Conservation (phyloP, 2,113 vertebrate genomes). For the Elephantulus edwardii region DNA sequence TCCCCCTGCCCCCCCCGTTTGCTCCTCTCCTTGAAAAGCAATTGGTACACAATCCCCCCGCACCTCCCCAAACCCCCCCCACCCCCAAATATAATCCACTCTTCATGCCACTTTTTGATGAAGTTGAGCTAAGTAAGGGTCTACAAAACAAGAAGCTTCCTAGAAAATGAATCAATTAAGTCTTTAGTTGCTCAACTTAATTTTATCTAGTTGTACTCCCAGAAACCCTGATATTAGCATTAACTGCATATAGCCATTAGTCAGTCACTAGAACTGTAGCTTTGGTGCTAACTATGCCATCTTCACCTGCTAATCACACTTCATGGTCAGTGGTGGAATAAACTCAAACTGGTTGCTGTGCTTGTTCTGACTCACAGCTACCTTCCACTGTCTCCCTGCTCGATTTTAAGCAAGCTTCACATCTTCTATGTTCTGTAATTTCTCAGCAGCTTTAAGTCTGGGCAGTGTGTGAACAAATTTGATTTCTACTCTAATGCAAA, state of each 20-base stretch:
- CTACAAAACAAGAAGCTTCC: background rate
- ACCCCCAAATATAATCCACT: too few relatives aligned
- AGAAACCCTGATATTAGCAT: background rate
- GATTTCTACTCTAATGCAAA: background rate
- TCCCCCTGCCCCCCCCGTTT: too few relatives aligned
- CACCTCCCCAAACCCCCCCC: too few relatives aligned
- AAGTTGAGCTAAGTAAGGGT: background rate
- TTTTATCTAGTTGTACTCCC: background rate
- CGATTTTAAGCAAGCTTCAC: background rate
- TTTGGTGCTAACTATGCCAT: background rate
- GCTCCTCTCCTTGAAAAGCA: too few relatives aligned
- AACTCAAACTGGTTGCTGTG: background rate
- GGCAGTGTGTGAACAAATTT: background rate
- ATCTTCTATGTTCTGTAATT: background rate
- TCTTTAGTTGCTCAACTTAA: background rate
- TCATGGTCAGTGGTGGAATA: background rate
- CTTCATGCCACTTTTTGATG: too few relatives aligned
- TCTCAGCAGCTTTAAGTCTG: background rate
- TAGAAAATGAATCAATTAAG: constrained; percentile 14
- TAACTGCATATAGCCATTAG: background rate
- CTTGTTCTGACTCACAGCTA: too few relatives aligned
- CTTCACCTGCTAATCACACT: background rate
- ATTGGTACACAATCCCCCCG: too few relatives aligned
- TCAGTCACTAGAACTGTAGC: background rate
- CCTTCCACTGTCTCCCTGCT: background rate